A percentile compares a stretch with the other conserved stretches of the same genome.
Evolutionary conservation across 1,140 invertebrate genomes (phyloP).

Genomic region (Eciton burchellii): DNA sequence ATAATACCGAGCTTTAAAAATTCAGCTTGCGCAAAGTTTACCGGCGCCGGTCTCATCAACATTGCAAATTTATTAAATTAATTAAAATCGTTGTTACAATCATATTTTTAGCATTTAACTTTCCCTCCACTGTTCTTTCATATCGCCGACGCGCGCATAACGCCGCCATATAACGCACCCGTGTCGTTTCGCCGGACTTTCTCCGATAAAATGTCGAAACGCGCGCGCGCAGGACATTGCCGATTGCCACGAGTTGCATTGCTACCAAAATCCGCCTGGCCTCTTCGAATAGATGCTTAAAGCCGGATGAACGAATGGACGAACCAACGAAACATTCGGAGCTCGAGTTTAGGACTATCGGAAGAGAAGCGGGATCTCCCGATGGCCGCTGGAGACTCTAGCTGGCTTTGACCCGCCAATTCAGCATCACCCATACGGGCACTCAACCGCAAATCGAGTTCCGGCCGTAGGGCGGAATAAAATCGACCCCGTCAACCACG

Average conservation of each 20-base stretch:
- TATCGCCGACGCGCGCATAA: not conserved
- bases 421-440: conserved; percentile 81
- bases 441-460: conserved; percentile 82
- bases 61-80: not conserved
- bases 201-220: not conserved
- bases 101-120: not conserved
- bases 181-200: not conserved
- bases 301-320: conserved; percentile 28
- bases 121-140: not conserved
- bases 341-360: not conserved
- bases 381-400: conserved; percentile 49
- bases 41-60: not conserved
- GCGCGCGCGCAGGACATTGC: not conserved
- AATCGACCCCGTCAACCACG: conserved; percentile 72
- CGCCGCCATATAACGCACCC: not conserved
- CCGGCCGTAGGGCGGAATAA: conserved; percentile 79
- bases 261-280: conserved; percentile 5
- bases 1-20: not conserved
- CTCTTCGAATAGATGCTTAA: conserved; percentile 40
- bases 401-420: conserved; percentile 79
- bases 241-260: not conserved
- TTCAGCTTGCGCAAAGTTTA: not conserved
- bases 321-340: conserved; percentile 30
- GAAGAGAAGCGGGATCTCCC: conserved; percentile 39
- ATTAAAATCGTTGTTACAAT: not conserved